These are phyloP conservation scores for Tridacna gigas DNA, from an alignment of 2,888 invertebrate species.

Conservation along the genomic window DNA sequence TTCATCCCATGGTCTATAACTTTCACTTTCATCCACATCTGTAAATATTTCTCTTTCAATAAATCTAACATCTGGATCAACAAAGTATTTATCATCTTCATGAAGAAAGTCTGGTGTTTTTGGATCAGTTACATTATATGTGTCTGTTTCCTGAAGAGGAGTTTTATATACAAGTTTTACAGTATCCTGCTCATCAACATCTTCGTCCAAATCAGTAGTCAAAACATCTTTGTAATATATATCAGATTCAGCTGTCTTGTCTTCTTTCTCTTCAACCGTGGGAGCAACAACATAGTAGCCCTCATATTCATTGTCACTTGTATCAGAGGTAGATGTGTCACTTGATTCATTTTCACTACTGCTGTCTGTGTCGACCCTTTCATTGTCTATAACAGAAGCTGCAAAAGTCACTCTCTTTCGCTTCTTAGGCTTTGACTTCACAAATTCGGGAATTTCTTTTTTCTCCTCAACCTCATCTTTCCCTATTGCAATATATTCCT, in stretches of 20 bases:
- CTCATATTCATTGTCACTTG: conserved; percentile 37
- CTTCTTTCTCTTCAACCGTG: neutral
- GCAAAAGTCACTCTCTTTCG: conserved; percentile 58
- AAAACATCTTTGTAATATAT: neutral
- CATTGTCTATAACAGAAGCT: conserved; percentile 56
- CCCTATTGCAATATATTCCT: too few relatives aligned
- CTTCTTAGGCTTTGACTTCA: neutral
- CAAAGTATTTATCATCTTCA: conserved; percentile 27
- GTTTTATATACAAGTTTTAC: neutral
- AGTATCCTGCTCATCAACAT: conserved; percentile 9
- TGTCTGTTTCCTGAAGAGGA: neutral
- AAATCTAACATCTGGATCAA: conserved; percentile 32
- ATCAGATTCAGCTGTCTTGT: too few relatives aligned
- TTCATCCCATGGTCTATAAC: too few relatives aligned
- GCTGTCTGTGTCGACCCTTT: conserved; percentile 27
- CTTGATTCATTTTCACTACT: conserved; percentile 25
- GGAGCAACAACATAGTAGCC: conserved; percentile 41
- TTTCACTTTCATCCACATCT: too few relatives aligned
- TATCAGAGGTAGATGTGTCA: conserved; percentile 4
- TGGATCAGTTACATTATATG: conserved; percentile 32
- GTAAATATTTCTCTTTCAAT: conserved; percentile 9
- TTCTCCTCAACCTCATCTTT: too few relatives aligned
- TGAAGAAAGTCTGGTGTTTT: conserved; percentile 30
- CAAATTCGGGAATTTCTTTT: too few relatives aligned
- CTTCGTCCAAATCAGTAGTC: conserved; percentile 36